These are phyloP conservation scores for Eriosoma lanigerum DNA, from an alignment of 1,140 invertebrate genomes.

Conservation along the genomic window DNA sequence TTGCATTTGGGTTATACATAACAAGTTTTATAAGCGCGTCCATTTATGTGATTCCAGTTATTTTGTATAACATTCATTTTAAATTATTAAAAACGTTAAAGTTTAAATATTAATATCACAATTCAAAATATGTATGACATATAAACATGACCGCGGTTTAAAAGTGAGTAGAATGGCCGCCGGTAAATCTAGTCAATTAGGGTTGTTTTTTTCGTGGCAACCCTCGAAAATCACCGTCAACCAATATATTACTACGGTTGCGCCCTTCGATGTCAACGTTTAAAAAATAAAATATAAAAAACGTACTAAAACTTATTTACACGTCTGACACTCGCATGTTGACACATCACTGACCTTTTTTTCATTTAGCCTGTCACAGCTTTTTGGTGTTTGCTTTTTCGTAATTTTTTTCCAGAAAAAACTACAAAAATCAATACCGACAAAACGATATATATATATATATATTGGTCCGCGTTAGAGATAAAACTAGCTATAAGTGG, in stretches of 20 bases:
- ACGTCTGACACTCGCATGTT: conserved; percentile 34
- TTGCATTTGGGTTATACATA: too few species aligned
- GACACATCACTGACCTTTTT: conserved; percentile 50
- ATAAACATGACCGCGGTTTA: conserved; percentile 1
- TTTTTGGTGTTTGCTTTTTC: conserved; percentile 19
- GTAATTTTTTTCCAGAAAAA: conserved; percentile 22
- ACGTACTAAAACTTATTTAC: conserved; percentile 42
- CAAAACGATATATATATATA: too few species aligned
- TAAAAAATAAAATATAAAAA: conserved; percentile 46
- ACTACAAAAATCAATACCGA: conserved; percentile 46
- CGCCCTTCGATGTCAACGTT: conserved; percentile 27
- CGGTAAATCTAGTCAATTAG: conserved; percentile 47
- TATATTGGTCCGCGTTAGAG: background rate
- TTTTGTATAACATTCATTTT: background rate
- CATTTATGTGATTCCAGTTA: too few species aligned
- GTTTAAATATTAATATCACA: background rate
- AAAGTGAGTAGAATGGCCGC: conserved; percentile 21
- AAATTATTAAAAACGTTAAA: background rate
- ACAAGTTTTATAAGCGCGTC: too few species aligned
- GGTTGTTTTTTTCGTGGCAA: conserved; percentile 20
- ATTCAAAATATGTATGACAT: conserved; percentile 8
- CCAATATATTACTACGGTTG: conserved; percentile 31
- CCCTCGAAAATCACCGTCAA: conserved; percentile 30
- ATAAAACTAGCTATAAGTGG: background rate
- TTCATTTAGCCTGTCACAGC: conserved; percentile 49